phyloP scores from a whole-genome alignment of 2,888 invertebrate species.

The Dromius quadrimaculatus region DNA sequence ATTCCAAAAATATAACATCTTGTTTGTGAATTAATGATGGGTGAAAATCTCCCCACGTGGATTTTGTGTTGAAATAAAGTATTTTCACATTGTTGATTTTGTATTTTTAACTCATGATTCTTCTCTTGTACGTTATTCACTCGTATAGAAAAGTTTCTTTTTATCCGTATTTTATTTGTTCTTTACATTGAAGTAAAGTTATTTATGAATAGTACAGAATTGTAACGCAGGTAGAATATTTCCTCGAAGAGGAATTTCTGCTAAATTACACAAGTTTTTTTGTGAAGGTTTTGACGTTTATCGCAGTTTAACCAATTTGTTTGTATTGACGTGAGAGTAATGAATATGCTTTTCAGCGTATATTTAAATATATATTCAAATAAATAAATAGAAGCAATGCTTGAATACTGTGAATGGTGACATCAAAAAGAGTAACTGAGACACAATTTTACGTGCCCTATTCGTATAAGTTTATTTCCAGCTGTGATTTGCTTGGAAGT shows the following conservation, averaged over 20 bases:
- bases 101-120: constrained; percentile 15
- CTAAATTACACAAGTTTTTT: constrained; percentile 30
- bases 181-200: constrained; percentile 25
- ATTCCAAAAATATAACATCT: constrained; percentile 4
- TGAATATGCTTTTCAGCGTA: no score
- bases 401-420: no score
- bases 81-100: constrained; percentile 30
- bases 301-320: no score
- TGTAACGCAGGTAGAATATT: constrained; percentile 22
- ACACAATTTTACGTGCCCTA: constrained; percentile 12
- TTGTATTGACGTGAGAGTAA: no score
- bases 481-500: constrained; percentile 9
- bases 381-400: no score
- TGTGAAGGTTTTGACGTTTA: constrained; percentile 3
- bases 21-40: constrained; percentile 16
- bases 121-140: background rate
- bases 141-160: constrained; percentile 7
- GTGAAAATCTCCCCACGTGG: constrained; percentile 21
- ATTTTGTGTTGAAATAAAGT: background rate
- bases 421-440: background rate
- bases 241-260: constrained; percentile 21
- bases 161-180: constrained; percentile 17
- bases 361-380: no score
- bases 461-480: constrained; percentile 6
- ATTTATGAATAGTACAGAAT: constrained; percentile 13